Conservation (phyloP, 2,888 invertebrate genomes). For the Aleiodes leptofemur region DNA sequence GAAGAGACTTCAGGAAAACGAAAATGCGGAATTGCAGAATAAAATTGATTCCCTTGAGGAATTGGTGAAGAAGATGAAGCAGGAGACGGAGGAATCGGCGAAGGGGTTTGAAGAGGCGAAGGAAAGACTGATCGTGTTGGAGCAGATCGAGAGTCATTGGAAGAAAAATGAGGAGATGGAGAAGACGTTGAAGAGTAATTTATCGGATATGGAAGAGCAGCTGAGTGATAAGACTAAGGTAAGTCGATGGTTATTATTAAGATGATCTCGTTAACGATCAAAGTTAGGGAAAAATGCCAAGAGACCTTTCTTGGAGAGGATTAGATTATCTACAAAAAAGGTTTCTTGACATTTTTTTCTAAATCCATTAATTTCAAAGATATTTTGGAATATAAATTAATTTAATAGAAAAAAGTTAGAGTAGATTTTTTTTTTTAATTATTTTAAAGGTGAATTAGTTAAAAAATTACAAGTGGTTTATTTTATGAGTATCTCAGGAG, state of each 20-base stretch:
- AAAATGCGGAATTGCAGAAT: conserved; percentile 79
- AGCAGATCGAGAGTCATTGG: conserved; percentile 75
- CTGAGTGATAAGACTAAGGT: conserved; percentile 82
- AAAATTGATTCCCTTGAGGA: conserved; percentile 79
- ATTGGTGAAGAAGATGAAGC: conserved; percentile 77
- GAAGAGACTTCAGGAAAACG: conserved; percentile 82
- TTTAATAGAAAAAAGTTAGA: background rate
- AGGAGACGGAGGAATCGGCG: conserved; percentile 68
- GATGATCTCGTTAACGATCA: background rate
- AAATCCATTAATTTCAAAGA: too few relatives aligned
- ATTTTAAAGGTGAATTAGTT: background rate
- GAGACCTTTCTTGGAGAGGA: too few relatives aligned
- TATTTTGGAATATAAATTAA: too few relatives aligned
- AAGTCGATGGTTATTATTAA: conserved; percentile 40
- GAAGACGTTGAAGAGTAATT: conserved; percentile 76
- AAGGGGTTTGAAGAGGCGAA: conserved; percentile 70
- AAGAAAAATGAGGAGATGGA: conserved; percentile 74
- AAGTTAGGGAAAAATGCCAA: too few relatives aligned
- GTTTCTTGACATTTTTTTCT: too few relatives aligned
- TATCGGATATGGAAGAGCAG: conserved; percentile 80
- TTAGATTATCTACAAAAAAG: too few relatives aligned
- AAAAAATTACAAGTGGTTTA: too few relatives aligned
- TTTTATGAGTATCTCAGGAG: background rate
- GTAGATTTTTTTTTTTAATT: conserved; percentile 9
- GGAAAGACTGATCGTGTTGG: conserved; percentile 74